These are phyloP conservation scores for Saiga tatarica DNA, from an alignment of 2,113 vertebrate species.

Conservation along the genomic window DNA sequence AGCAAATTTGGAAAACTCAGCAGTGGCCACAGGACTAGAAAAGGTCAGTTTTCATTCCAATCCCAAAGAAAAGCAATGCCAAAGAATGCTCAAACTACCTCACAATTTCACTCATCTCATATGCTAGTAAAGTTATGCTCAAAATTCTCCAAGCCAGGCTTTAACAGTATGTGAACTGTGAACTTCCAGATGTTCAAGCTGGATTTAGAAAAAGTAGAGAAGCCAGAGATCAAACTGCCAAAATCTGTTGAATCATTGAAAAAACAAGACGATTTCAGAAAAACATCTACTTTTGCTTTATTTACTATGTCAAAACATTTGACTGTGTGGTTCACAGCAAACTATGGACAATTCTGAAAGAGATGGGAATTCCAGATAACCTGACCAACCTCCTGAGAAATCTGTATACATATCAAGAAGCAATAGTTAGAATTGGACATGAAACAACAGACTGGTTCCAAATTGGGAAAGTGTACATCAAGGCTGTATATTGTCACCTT, in stretches of 20 bases:
- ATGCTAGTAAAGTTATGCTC: background rate
- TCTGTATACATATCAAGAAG: background rate
- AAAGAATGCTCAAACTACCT: background rate
- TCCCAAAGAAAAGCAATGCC: background rate
- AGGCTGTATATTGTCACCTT: background rate
- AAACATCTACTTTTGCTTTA: background rate
- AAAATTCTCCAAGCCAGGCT: background rate
- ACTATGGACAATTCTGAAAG: background rate
- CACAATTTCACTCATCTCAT: background rate
- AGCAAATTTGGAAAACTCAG: background rate
- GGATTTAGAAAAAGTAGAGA: background rate
- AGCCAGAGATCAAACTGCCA: background rate
- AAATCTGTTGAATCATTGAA: background rate
- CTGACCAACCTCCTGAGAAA: background rate
- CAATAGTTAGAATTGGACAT: background rate
- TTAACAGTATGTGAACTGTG: background rate
- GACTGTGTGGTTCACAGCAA: background rate
- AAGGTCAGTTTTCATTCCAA: background rate
- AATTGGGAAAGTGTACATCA: accelerated
- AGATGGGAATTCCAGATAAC: background rate
- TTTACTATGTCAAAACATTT: background rate
- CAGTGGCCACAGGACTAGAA: background rate
- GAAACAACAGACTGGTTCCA: background rate
- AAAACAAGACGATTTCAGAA: background rate
- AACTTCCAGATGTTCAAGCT: background rate